Percentiles rank a stretch among this genome's conserved stretches.
Evolutionary conservation across 1,140 invertebrate species (phyloP).

Genomic region (Laupala kohalensis): DNA sequence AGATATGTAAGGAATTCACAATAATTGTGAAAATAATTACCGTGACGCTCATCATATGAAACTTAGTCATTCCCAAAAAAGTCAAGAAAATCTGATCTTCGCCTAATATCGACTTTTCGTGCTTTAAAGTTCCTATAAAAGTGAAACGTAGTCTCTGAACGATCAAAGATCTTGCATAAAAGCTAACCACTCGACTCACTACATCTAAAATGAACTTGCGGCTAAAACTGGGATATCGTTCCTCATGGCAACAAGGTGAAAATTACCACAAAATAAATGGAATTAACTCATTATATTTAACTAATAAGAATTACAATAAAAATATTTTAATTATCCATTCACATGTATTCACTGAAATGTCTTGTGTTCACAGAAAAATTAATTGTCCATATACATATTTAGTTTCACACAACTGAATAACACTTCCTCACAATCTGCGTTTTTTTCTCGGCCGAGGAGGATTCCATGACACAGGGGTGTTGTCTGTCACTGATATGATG

Average conservation of each 20-base stretch:
- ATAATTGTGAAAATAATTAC: background rate
- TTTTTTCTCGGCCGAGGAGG: slow-evolving; percentile 61
- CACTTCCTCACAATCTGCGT: slow-evolving; percentile 46
- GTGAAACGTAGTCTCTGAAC: background rate
- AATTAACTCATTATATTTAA: background rate
- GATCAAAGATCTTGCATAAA: background rate
- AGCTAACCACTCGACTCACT: background rate
- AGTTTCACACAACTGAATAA: background rate
- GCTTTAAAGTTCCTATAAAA: background rate
- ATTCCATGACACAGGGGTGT: slow-evolving; percentile 64
- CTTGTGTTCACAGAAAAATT: background rate
- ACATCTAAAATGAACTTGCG: too few species aligned
- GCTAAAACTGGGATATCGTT: background rate
- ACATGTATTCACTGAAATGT: background rate
- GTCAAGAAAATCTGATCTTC: background rate
- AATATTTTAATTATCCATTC: background rate
- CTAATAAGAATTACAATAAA: background rate
- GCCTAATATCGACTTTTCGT: background rate
- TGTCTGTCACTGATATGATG: slow-evolving; percentile 82
- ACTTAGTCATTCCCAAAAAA: background rate
- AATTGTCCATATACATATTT: background rate
- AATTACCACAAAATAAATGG: background rate
- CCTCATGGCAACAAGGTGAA: background rate
- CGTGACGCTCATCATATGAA: background rate
- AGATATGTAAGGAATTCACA: background rate